Evolutionary conservation across 2,113 vertebrate genomes (phyloP).

Genomic region (Penelope pileata): DNA sequence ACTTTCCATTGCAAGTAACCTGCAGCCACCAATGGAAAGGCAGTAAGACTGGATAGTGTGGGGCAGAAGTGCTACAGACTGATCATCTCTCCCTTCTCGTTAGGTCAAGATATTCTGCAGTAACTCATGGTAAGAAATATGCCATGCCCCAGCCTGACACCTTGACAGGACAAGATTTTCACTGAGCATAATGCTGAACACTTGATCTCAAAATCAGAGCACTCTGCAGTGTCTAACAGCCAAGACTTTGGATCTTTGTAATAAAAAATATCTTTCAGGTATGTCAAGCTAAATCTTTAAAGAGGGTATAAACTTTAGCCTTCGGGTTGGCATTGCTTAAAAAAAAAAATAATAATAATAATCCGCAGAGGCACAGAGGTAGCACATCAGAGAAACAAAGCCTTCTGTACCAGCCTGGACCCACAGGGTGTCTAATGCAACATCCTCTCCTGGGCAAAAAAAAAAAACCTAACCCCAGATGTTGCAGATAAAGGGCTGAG

Average conservation of each 20-base stretch:
- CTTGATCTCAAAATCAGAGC: neutral
- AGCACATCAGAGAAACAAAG: neutral
- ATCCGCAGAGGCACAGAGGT: rapidly evolving
- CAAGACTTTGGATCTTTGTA: neutral
- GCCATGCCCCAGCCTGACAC: neutral
- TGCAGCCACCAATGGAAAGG: neutral
- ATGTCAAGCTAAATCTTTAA: rapidly evolving
- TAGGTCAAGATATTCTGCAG: neutral
- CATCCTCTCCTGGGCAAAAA: neutral
- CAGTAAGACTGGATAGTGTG: rapidly evolving
- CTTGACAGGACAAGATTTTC: neutral
- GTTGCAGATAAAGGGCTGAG: neutral
- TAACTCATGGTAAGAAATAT: neutral
- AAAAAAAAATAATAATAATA: too few species aligned
- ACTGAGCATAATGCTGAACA: neutral
- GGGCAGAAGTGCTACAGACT: neutral
- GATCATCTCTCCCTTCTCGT: neutral
- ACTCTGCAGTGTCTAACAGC: neutral
- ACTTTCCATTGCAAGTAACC: neutral
- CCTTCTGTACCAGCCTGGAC: neutral
- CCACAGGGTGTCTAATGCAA: neutral
- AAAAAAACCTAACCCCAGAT: rapidly evolving
- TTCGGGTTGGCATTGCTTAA: neutral
- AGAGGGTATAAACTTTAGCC: neutral
- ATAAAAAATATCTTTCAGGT: neutral